These are phyloP conservation scores for Theropithecus gelada DNA, from an alignment of 2,113 vertebrate genomes.

Conservation along the genomic window DNA sequence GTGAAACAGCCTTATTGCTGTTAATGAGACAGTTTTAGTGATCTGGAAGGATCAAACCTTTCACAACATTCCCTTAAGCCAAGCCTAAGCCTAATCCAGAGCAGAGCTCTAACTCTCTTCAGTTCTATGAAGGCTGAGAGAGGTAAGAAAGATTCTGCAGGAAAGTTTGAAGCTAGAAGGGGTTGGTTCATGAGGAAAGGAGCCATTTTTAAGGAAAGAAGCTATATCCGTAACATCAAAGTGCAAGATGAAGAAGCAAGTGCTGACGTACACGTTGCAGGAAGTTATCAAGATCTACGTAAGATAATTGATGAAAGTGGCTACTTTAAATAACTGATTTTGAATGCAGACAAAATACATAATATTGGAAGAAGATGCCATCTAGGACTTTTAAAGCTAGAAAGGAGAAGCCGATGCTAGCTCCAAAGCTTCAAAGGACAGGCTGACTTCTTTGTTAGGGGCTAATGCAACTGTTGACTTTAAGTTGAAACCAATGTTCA, in stretches of 20 bases:
- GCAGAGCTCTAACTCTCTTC: neutral
- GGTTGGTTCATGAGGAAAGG: neutral
- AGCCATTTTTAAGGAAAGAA: neutral
- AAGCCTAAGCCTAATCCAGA: neutral
- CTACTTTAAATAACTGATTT: neutral
- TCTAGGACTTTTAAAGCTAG: neutral
- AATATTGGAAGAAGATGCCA: too few species aligned
- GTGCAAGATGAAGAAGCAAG: neutral
- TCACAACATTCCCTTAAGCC: neutral
- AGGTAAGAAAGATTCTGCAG: neutral
- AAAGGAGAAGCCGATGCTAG: neutral
- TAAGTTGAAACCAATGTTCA: neutral
- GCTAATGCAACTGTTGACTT: neutral
- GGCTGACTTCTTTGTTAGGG: neutral
- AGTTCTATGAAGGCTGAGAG: neutral
- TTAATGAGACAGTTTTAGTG: neutral
- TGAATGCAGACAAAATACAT: neutral
- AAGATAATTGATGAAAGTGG: neutral
- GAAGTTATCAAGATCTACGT: neutral
- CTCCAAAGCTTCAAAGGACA: neutral
- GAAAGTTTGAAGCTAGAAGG: neutral
- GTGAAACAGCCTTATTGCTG: neutral
- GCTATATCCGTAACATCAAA: neutral
- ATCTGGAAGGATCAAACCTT: neutral
- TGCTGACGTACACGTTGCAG: neutral